phyloP scores from a whole-genome alignment of 2,888 invertebrate species.

The Agapostemon virescens region DNA sequence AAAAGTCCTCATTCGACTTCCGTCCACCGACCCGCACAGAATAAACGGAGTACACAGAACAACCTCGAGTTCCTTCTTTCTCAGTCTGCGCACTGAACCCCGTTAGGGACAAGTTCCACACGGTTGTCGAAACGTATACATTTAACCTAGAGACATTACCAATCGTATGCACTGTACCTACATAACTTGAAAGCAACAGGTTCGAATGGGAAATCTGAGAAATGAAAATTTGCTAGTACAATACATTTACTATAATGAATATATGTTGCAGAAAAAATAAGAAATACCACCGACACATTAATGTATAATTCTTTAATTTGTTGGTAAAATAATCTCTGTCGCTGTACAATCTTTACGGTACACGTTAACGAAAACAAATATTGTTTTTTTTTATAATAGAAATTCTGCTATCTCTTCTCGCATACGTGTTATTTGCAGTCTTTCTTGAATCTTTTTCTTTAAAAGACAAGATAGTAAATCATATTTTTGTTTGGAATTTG shows the following conservation, averaged over 20 bases:
- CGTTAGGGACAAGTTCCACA: too few relatives aligned
- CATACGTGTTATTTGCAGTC: conserved; percentile 70
- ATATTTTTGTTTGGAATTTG: conserved; percentile 68
- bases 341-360: neutral
- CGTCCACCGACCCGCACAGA: too few relatives aligned
- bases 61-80: too few relatives aligned
- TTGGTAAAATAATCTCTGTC: neutral
- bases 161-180: too few relatives aligned
- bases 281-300: neutral
- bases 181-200: too few relatives aligned
- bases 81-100: too few relatives aligned
- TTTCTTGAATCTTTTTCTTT: conserved; percentile 59
- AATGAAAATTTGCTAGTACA: neutral
- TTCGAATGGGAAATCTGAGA: neutral
- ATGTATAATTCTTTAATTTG: neutral
- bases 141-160: too few relatives aligned
- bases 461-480: conserved; percentile 69
- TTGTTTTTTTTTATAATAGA: conserved; percentile 74
- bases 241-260: neutral
- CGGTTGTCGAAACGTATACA: too few relatives aligned
- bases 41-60: too few relatives aligned
- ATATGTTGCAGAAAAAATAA: neutral
- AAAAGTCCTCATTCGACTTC: too few relatives aligned
- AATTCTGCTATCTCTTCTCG: conserved; percentile 76
- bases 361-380: neutral